phyloP scores from a whole-genome alignment of 1,140 invertebrate species.

The Habropoda laboriosa region DNA sequence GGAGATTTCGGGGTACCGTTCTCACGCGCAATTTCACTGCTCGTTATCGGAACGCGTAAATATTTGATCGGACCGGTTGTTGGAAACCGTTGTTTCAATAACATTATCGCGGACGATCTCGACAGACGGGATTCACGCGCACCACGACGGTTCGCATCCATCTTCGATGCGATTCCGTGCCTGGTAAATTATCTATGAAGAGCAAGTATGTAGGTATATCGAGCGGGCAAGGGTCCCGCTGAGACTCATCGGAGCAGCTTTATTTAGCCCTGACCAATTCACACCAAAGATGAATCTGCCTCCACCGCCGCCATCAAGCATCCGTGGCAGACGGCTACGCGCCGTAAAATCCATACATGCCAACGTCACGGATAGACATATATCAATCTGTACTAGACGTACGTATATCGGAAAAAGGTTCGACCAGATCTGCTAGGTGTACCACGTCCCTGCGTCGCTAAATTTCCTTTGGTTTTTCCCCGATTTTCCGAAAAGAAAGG shows the following conservation, averaged over 20 bases:
- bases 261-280: conserved; percentile 49
- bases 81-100: conserved; percentile 23
- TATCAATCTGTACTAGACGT: conserved; percentile 44
- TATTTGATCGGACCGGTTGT: not conserved
- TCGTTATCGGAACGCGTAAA: conserved; percentile 3
- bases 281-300: conserved; percentile 55
- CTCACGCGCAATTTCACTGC: too few species aligned
- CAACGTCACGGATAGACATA: conserved; percentile 31
- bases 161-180: conserved; percentile 26
- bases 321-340: conserved; percentile 36
- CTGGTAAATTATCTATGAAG: conserved; percentile 37
- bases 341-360: conserved; percentile 48
- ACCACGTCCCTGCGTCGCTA: not conserved
- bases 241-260: conserved; percentile 41
- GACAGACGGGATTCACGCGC: not conserved
- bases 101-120: conserved; percentile 28
- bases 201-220: conserved; percentile 23
- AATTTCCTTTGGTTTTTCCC: not conserved
- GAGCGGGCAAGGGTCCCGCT: conserved; percentile 18
- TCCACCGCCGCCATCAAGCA: conserved; percentile 34
- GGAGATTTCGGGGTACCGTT: not conserved
- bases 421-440: not conserved
- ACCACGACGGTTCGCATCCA: conserved; percentile 30
- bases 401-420: conserved; percentile 27
- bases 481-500: too few species aligned